Base-by-base conservation (phyloP, 2,113 vertebrate genomes). In the Dicerorhinus sumatrensis region DNA sequence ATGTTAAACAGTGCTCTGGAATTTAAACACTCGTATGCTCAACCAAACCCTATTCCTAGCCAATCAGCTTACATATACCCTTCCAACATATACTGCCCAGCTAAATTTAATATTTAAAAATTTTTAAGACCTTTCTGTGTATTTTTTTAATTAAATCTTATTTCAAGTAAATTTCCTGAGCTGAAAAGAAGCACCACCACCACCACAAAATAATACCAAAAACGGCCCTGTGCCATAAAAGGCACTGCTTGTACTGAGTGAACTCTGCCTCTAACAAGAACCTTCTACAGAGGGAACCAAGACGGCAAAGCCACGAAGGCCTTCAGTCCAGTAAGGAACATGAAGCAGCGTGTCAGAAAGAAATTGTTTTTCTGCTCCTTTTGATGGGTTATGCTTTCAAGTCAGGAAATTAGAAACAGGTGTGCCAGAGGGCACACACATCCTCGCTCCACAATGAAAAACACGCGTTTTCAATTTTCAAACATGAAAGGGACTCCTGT, bases 341-440 rank as follows among this genome's bases (percentile, higher is more conserved):
- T 89, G 0, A n/a, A 99, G 98, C 99, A 98, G 98, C 75, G 92
- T 99, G 99, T 99, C 99, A 99, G 98, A 98, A 99, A 98, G 98
- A 99, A 99, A 99, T 99, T 99, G 99, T 99, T 99, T 99, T 99
- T 99, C 98, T 99, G 98, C 98, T 99, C 95, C 99, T 99, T 99
- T 99, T 99, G 99, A 99, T 99, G 99, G 99, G 98, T 99, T 98
- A 98, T 98, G 98, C 99, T 99, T 99, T 99, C 99, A 99, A 99
- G 99, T 99, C 98, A 98, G 99, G 99, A 99, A 99, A 99, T 99
- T 98, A 99, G 99, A 99, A 99, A 98, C 99, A 99, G 99, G 99
- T 99, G 99, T 98, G 98, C 98, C 99, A 99, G 98, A 99, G 99
- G 99, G 99, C 98, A 99, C 99, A 99, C 99, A 99, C 98, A 99